Conservation (phyloP, 2,888 invertebrate genomes). For the Epistrophe eligans region DNA sequence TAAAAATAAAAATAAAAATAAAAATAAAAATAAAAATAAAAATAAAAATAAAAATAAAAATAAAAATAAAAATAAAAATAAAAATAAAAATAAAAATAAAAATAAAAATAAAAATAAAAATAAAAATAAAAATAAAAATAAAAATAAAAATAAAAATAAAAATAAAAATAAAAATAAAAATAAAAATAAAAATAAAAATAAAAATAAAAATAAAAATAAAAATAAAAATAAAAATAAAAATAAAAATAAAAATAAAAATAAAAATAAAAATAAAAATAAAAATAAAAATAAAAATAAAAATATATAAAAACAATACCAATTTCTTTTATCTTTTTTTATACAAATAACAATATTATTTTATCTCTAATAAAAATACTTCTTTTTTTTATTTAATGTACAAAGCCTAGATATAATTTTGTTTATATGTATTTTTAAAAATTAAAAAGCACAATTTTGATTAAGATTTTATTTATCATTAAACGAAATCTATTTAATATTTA, state of each 20-base stretch:
- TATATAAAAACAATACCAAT: constrained; percentile 22
- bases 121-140: constrained; percentile 29
- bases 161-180: constrained; percentile 26
- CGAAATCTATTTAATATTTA: constrained; percentile 46
- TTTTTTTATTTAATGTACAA: constrained; percentile 41
- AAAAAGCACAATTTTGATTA: constrained; percentile 68
- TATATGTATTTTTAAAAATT: constrained; percentile 40
- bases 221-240: constrained; percentile 22
- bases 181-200: constrained; percentile 21
- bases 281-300: constrained; percentile 13
- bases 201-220: constrained; percentile 31
- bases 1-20: constrained; percentile 21
- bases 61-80: constrained; percentile 32
- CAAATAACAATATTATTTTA: constrained; percentile 51
- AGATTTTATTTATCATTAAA: constrained; percentile 33
- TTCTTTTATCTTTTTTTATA: constrained; percentile 28
- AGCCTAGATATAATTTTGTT: constrained; percentile 36
- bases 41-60: constrained; percentile 22
- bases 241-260: constrained; percentile 32
- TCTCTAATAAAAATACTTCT: background rate
- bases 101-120: constrained; percentile 26
- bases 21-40: constrained; percentile 31
- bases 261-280: constrained; percentile 24
- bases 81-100: constrained; percentile 24
- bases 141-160: constrained; percentile 28